These are phyloP conservation scores for Fragum fragum DNA, from an alignment of 2,888 invertebrate species.

Conservation along the genomic window DNA sequence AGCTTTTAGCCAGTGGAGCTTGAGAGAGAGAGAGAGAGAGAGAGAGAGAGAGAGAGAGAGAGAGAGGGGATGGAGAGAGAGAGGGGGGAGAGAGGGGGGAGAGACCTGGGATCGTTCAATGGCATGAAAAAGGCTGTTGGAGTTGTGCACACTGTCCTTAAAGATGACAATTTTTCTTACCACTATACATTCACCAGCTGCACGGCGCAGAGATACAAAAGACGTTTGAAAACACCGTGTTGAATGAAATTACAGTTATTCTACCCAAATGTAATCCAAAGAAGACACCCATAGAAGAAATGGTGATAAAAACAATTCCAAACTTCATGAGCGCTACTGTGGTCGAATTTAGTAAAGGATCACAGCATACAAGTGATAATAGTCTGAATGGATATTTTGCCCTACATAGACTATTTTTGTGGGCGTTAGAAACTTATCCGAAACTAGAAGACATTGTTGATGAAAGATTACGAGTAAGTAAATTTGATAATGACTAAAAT, in stretches of 20 bases:
- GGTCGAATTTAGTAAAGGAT: conserved; percentile 82
- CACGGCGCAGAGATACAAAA: conserved; percentile 76
- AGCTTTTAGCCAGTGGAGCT: no score
- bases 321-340: conserved; percentile 82
- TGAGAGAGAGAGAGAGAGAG: no score
- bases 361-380: conserved; percentile 83
- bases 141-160: conserved; percentile 79
- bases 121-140: conserved; percentile 78
- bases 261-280: conserved; percentile 77
- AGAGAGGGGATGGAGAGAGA: no score
- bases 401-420: conserved; percentile 78
- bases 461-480: conserved; percentile 31
- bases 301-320: conserved; percentile 79
- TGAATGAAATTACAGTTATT: conserved; percentile 71
- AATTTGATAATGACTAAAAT: no score
- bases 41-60: no score
- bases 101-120: conserved; percentile 75
- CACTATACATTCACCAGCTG: conserved; percentile 76
- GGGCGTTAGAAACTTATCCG: conserved; percentile 81
- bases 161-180: conserved; percentile 80
- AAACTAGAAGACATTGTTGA: conserved; percentile 73
- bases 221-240: conserved; percentile 72
- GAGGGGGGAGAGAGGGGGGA: no score
- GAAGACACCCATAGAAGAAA: conserved; percentile 74
- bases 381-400: conserved; percentile 81